A percentile compares a stretch with the other conserved stretches of the same genome.
These are phyloP conservation scores for Trinorchestia longiramus DNA, from an alignment of 1,140 invertebrate genomes.

Conservation along the genomic window DNA sequence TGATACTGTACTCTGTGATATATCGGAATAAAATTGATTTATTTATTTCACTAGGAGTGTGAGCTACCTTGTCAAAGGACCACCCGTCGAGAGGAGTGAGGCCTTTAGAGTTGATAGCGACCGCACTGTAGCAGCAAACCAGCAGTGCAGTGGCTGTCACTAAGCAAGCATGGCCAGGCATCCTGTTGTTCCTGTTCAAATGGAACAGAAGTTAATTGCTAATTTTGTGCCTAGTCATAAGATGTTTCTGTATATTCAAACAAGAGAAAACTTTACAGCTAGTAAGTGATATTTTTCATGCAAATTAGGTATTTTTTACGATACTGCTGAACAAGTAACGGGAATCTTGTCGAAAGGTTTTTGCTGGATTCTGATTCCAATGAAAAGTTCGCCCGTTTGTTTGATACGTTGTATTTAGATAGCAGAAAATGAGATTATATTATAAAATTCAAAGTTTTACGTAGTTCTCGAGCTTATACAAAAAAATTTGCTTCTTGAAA, in stretches of 20 bases:
- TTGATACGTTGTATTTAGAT: neutral
- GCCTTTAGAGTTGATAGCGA: neutral
- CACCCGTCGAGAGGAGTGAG: neutral
- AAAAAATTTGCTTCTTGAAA: neutral
- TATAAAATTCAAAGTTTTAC: neutral
- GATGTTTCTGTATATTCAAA: neutral
- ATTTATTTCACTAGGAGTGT: no score
- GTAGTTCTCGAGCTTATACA: neutral
- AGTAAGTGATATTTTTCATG: neutral
- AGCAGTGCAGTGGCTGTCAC: neutral
- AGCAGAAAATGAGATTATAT: neutral
- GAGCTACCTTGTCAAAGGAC: neutral
- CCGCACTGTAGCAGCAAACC: neutral
- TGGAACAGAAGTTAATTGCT: neutral
- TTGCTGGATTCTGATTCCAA: neutral
- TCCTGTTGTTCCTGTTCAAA: neutral
- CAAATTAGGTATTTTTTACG: neutral
- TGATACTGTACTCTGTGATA: no score
- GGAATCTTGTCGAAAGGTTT: neutral
- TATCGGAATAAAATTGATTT: no score
- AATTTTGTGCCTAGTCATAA: neutral
- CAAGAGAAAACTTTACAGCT: neutral
- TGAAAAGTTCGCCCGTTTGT: neutral
- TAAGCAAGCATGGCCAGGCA: neutral
- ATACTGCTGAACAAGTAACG: neutral